A percentile compares a stretch with the other conserved stretches of the same genome.
These are phyloP conservation scores for Onychomys leucogaster DNA, from an alignment of 2,797 vertebrate genomes.

Conservation along the genomic window DNA sequence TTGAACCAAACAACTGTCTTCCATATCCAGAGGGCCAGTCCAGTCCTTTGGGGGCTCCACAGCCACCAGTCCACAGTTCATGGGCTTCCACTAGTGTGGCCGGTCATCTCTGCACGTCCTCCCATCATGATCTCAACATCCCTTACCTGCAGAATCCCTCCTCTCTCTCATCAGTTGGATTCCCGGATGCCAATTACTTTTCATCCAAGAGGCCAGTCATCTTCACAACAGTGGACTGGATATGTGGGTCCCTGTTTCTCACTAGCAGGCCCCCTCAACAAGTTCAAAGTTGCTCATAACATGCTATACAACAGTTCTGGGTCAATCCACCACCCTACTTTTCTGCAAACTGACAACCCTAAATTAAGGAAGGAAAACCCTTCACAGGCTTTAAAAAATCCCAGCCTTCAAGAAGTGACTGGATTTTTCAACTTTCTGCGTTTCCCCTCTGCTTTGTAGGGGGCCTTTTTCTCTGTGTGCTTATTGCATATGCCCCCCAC, in stretches of 20 bases:
- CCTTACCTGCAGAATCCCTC: too few relatives aligned
- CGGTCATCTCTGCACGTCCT: too few relatives aligned
- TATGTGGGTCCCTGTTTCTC: not conserved
- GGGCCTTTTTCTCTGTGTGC: not conserved
- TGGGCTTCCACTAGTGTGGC: too few relatives aligned
- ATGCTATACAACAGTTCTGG: not conserved
- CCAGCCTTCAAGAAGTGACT: not conserved
- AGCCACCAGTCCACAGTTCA: too few relatives aligned
- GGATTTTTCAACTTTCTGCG: not conserved
- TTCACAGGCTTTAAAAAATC: not conserved
- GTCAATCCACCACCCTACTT: not conserved
- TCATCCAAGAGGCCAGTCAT: not conserved
- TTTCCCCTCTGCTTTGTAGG: too few relatives aligned
- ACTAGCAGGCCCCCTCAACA: not conserved
- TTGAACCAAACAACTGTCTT: too few relatives aligned
- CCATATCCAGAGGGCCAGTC: too few relatives aligned
- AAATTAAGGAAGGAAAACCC: not conserved
- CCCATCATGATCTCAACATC: too few relatives aligned
- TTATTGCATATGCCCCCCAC: not conserved
- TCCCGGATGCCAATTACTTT: too few relatives aligned
- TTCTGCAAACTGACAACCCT: not conserved
- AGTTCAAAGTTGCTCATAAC: not conserved
- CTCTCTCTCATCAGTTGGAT: too few relatives aligned
- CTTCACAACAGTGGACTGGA: not conserved
- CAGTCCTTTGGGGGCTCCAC: too few relatives aligned